Evolutionary conservation across 2,113 vertebrate genomes (phyloP).

Genomic region (Jacana jacana): DNA sequence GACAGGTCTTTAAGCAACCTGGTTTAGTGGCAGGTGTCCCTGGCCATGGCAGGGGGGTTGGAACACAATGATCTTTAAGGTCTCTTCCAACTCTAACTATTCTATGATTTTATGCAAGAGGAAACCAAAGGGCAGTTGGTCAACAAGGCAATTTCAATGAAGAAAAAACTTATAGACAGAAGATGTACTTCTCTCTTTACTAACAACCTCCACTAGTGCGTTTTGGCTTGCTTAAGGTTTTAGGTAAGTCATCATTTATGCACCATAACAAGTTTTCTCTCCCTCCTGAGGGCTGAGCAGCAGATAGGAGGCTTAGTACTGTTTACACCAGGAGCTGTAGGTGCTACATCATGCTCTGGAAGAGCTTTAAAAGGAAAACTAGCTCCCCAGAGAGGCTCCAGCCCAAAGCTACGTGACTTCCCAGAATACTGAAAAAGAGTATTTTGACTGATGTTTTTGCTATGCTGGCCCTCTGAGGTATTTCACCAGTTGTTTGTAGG

Average conservation of each 20-base stretch:
- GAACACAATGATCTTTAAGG: too few relatives aligned
- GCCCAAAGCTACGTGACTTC: not conserved
- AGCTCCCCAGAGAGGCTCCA: not conserved
- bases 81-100: too few relatives aligned
- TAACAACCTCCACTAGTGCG: not conserved
- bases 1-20: too few relatives aligned
- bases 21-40: too few relatives aligned
- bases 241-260: not conserved
- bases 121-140: not conserved
- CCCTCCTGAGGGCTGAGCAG: not conserved
- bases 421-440: not conserved
- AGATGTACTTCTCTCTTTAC: not conserved
- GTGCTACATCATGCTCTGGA: not conserved
- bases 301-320: not conserved
- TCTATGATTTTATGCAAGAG: not conserved
- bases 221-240: not conserved
- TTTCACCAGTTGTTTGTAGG: not conserved
- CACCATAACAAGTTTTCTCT: not conserved
- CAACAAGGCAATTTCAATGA: not conserved
- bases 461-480: not conserved
- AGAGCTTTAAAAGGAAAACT: not conserved
- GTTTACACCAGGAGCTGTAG: not conserved
- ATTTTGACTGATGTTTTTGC: not conserved
- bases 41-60: too few relatives aligned
- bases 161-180: not conserved